Percentiles rank a stretch among this genome's conserved stretches.
Conservation (phyloP, 2,888 invertebrate genomes). For the Tinea semifulvella region DNA sequence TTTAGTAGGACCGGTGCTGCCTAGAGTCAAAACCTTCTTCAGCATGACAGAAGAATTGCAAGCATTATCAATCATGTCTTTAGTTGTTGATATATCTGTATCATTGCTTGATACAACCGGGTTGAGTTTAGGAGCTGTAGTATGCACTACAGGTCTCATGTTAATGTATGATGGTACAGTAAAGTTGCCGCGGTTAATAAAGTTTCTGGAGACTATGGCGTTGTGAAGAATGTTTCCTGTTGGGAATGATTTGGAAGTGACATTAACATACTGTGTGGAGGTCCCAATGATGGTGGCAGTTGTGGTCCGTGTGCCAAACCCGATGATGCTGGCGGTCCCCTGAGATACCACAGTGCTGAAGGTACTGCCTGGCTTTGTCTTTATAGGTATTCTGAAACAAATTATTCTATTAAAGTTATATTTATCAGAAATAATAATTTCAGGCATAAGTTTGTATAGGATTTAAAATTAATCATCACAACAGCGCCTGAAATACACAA, state of each 20-base stretch:
- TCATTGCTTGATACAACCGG: constrained; percentile 40
- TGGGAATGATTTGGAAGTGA: constrained; percentile 55
- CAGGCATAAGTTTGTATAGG: too few relatives aligned
- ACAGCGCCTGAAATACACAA: too few relatives aligned
- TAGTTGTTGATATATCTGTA: constrained; percentile 55
- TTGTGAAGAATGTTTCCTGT: constrained; percentile 61
- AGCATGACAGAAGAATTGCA: constrained; percentile 62
- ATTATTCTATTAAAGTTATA: too few relatives aligned
- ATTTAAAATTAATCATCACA: too few relatives aligned
- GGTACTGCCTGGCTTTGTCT: constrained; percentile 48
- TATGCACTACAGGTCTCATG: constrained; percentile 41
- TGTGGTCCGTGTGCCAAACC: constrained; percentile 50
- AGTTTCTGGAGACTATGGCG: constrained; percentile 58
- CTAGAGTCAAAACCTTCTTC: constrained; percentile 58
- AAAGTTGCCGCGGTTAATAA: constrained; percentile 44
- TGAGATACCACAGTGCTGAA: constrained; percentile 61
- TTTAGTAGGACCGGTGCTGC: constrained; percentile 52
- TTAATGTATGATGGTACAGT: constrained; percentile 48
- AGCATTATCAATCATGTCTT: constrained; percentile 61
- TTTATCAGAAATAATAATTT: too few relatives aligned
- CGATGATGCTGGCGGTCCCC: constrained; percentile 57
- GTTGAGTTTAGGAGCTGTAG: constrained; percentile 44
- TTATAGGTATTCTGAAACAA: constrained; percentile 45
- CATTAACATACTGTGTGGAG: constrained; percentile 54
- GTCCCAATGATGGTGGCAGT: constrained; percentile 46